A percentile compares a stretch with the other conserved stretches of the same genome.
Conservation (phyloP, 2,888 invertebrate species). For the Ormyrus pomaceus region DNA sequence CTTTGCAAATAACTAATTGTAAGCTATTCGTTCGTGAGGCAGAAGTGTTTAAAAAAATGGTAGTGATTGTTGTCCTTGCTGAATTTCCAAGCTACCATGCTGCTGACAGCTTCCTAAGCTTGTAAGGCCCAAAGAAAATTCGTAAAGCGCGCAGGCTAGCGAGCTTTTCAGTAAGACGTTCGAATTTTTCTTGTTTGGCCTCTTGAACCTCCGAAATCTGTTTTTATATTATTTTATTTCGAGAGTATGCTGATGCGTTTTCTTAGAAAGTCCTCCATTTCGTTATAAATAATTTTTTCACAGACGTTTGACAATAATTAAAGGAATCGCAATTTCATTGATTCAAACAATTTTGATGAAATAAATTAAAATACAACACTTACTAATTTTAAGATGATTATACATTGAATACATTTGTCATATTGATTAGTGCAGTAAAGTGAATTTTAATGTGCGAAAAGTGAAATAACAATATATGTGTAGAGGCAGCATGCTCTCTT, state of each 20-base stretch:
- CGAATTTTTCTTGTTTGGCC: slow-evolving; percentile 15
- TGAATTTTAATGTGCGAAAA: slow-evolving; percentile 17
- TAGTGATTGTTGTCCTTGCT: slow-evolving; percentile 47
- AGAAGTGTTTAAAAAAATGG: slow-evolving; percentile 21
- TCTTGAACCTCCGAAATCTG: slow-evolving; percentile 44
- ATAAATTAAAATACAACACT: no score
- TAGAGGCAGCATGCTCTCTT: slow-evolving; percentile 39
- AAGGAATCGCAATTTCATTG: no score
- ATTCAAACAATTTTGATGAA: no score
- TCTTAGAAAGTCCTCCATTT: no score
- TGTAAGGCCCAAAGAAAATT: slow-evolving; percentile 49
- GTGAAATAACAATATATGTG: slow-evolving; percentile 11
- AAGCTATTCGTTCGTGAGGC: slow-evolving; percentile 18
- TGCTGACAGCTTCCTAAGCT: slow-evolving; percentile 63
- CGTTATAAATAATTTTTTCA: no score
- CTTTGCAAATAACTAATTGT: neutral
- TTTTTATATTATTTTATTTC: neutral
- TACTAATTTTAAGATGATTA: no score
- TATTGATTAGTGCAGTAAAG: slow-evolving; percentile 17
- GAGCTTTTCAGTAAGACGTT: slow-evolving; percentile 19
- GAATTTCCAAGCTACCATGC: slow-evolving; percentile 64
- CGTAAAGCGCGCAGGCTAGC: slow-evolving; percentile 17
- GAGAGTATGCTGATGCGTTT: slow-evolving; percentile 30
- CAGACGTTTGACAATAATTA: no score
- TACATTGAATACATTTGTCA: neutral